A percentile compares a stretch with the other conserved stretches of the same genome.
Evolutionary conservation across 1,140 invertebrate species (phyloP).

Genomic region (Maniola jurtina): DNA sequence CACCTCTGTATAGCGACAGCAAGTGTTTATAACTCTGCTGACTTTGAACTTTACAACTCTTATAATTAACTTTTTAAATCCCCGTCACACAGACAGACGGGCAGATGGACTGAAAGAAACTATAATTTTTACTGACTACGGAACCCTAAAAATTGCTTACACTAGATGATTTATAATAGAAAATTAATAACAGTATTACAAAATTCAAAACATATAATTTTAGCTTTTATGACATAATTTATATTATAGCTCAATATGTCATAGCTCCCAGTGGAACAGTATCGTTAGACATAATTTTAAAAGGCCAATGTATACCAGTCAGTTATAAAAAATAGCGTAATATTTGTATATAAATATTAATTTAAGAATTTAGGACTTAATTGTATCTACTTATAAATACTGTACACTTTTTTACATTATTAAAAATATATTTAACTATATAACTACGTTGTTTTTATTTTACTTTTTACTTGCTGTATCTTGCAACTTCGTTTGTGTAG

Average conservation of each 20-base stretch:
- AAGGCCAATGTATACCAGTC: conserved; percentile 50
- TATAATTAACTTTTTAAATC: too few species aligned
- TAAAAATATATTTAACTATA: conserved; percentile 30
- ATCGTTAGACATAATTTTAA: conserved; percentile 10
- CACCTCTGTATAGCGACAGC: too few species aligned
- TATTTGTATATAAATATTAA: conserved; percentile 40
- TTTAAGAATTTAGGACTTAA: conserved; percentile 8
- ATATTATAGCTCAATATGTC: conserved; percentile 14
- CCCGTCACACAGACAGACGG: too few species aligned
- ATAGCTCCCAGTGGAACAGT: conserved; percentile 42
- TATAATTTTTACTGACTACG: neutral
- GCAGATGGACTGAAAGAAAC: neutral
- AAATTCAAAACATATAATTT: neutral
- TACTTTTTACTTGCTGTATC: neutral
- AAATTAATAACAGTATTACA: neutral
- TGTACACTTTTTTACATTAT: conserved; percentile 40
- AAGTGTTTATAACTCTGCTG: too few species aligned
- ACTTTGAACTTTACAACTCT: too few species aligned
- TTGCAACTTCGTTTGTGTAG: neutral
- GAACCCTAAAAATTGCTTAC: neutral
- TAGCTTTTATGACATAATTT: neutral
- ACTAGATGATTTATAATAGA: neutral
- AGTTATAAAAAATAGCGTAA: conserved; percentile 40
- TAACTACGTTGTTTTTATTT: neutral
- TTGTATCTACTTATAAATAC: conserved; percentile 15